A percentile compares a stretch with the other conserved stretches of the same genome.
These are phyloP conservation scores for Drosophila arizonae DNA, from an alignment of 1,140 invertebrate genomes.

Conservation along the genomic window DNA sequence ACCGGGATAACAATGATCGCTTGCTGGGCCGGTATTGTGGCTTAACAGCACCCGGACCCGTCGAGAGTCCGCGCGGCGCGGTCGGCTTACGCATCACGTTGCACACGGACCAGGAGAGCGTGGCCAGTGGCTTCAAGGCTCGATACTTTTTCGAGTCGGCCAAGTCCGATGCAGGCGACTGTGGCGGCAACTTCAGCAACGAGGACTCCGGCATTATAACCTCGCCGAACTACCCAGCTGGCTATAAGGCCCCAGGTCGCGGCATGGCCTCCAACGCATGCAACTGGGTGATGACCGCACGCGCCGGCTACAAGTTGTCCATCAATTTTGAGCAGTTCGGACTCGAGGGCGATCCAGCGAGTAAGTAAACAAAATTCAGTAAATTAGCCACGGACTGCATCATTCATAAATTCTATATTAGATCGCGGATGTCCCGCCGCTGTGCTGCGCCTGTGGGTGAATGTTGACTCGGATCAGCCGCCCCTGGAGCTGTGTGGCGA, in stretches of 20 bases:
- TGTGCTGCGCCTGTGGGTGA: constrained; percentile 93
- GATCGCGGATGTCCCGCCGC: constrained; percentile 94
- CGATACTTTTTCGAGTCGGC: constrained; percentile 93
- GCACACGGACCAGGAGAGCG: constrained; percentile 91
- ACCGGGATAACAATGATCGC: constrained; percentile 90
- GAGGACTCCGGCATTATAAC: constrained; percentile 92
- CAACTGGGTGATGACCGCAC: constrained; percentile 95
- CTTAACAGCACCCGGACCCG: constrained; percentile 92
- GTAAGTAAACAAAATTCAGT: constrained; percentile 83
- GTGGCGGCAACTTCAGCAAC: constrained; percentile 94
- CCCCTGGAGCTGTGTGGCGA: constrained; percentile 95
- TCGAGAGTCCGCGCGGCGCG: constrained; percentile 93
- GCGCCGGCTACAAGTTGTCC: constrained; percentile 91
- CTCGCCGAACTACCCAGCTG: constrained; percentile 93
- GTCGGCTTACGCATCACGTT: constrained; percentile 92
- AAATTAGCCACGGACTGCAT: not conserved
- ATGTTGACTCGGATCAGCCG: constrained; percentile 86
- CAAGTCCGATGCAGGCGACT: constrained; percentile 95
- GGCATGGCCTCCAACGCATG: constrained; percentile 92
- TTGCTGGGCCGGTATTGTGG: constrained; percentile 94
- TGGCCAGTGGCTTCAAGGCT: constrained; percentile 95
- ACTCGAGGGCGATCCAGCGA: constrained; percentile 93
- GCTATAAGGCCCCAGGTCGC: constrained; percentile 90
- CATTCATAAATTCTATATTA: constrained; percentile 68
- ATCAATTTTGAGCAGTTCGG: constrained; percentile 94